Percentiles rank a stretch among this genome's conserved stretches.
Evolutionary conservation across 2,113 vertebrate genomes (phyloP).

Genomic region (Hyaena hyaena): DNA sequence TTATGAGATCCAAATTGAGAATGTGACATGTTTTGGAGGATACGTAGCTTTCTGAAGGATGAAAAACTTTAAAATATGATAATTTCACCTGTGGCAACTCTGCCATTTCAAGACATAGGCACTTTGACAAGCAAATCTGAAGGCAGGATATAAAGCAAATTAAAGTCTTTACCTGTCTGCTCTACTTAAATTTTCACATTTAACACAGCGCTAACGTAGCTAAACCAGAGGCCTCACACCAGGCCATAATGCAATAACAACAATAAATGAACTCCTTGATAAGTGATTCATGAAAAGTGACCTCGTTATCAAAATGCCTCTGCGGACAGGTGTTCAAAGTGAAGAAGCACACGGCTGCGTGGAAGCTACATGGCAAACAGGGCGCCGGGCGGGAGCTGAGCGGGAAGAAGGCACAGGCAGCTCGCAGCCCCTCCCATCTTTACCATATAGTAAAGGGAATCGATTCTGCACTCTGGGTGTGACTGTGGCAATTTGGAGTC

Average conservation of each 20-base stretch:
- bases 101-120: not conserved
- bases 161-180: not conserved
- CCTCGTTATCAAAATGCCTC: not conserved
- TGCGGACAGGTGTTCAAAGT: not conserved
- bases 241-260: not conserved
- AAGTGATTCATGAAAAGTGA: not conserved
- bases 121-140: not conserved
- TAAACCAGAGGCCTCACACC: not conserved
- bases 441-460: not conserved
- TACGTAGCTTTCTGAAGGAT: slow-evolving; percentile 20
- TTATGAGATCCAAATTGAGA: not conserved
- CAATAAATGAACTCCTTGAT: not conserved
- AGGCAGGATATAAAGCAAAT: slow-evolving; percentile 10
- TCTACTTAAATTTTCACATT: slow-evolving; percentile 39
- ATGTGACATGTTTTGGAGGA: not conserved
- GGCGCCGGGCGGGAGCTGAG: not conserved
- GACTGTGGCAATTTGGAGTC: not conserved
- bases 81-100: not conserved
- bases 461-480: not conserved
- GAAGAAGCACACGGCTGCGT: not conserved
- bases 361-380: not conserved
- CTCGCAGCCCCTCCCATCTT: not conserved
- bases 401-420: no score
- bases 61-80: not conserved
- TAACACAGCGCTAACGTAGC: not conserved